Evolutionary conservation across 2,113 vertebrate genomes (phyloP).

Genomic region (Scomber scombrus): DNA sequence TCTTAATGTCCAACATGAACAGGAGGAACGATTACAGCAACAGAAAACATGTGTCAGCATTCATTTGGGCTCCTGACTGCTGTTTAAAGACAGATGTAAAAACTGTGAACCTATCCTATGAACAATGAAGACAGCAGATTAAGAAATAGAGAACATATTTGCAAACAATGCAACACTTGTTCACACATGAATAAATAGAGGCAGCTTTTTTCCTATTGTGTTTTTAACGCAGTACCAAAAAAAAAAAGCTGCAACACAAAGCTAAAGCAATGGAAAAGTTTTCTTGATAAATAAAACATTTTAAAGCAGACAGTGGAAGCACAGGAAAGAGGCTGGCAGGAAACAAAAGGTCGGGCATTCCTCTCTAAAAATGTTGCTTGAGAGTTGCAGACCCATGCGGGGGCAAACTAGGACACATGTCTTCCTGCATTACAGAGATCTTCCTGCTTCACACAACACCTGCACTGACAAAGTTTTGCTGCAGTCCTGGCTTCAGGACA

Average conservation of each 20-base stretch:
- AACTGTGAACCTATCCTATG: no score
- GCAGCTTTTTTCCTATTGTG: no score
- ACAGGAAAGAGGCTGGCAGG: not conserved
- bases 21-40: no score
- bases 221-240: not conserved
- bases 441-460: conserved; percentile 1
- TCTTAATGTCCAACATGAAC: no score
- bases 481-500: conserved; percentile 46
- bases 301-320: not conserved
- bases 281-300: not conserved
- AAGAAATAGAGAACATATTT: no score
- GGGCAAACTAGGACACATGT: conserved; percentile 1
- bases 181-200: no score
- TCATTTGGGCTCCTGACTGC: no score
- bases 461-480: conserved; percentile 28
- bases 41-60: no score
- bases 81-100: no score
- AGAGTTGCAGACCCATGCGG: not conserved
- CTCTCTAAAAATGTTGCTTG: not conserved
- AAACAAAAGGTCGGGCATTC: not conserved
- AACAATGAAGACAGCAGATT: no score
- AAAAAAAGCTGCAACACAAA: not conserved
- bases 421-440: conserved; percentile 16
- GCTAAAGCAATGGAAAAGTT: not conserved
- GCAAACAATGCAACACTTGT: no score